phyloP scores from a whole-genome alignment of 1,140 invertebrate genomes.

The Ptiloglossa arizonensis region DNA sequence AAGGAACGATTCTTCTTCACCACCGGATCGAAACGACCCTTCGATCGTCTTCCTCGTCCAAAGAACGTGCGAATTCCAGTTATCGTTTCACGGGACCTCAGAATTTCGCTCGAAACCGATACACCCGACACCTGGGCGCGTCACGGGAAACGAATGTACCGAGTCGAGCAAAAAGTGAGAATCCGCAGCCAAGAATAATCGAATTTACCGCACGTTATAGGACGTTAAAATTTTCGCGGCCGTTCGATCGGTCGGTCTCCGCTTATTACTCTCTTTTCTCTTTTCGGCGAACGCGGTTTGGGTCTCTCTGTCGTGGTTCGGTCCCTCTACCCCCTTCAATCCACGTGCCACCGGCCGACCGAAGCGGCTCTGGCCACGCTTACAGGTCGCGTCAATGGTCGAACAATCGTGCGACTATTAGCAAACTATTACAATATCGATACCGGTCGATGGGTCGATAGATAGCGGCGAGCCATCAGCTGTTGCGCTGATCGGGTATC shows the following conservation, averaged over 20 bases:
- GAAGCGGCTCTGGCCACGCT: constrained; percentile 35
- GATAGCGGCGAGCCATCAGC: constrained; percentile 69
- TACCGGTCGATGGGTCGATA: constrained; percentile 69
- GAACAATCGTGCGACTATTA: constrained; percentile 74
- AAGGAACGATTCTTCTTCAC: too few species aligned
- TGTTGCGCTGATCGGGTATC: constrained; percentile 72
- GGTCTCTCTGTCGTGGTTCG: constrained; percentile 4
- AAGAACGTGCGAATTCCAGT: background rate
- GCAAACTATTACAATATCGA: constrained; percentile 74
- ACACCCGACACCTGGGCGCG: constrained; percentile 31
- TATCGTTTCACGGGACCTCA: background rate
- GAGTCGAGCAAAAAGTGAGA: constrained; percentile 62
- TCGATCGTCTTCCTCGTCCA: too few species aligned
- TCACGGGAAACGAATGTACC: constrained; percentile 52
- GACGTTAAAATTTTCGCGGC: constrained; percentile 62
- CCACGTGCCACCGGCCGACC: constrained; percentile 13
- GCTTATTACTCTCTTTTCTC: constrained; percentile 32
- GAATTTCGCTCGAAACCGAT: constrained; percentile 38
- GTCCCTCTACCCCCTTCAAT: constrained; percentile 15
- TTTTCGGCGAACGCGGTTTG: background rate
- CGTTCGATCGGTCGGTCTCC: constrained; percentile 48
- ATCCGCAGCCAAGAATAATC: constrained; percentile 63
- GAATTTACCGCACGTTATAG: constrained; percentile 64
- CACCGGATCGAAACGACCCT: too few species aligned
- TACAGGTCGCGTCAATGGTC: constrained; percentile 58